A percentile compares a stretch with the other conserved stretches of the same genome.
Evolutionary conservation across 2,797 vertebrate species (phyloP).

Genomic region (Chiloscyllium punctatum): DNA sequence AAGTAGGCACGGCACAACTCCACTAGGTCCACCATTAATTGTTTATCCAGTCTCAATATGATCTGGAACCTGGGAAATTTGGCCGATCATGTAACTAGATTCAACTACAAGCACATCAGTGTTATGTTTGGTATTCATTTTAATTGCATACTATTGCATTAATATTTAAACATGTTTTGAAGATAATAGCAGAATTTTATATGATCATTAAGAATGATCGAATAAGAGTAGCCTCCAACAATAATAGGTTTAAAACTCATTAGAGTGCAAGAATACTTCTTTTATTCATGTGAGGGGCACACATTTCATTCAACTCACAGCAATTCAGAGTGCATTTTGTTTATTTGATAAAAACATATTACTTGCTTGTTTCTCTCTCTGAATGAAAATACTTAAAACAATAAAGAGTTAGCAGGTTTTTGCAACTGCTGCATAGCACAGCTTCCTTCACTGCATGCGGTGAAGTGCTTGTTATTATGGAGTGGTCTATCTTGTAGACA

Average conservation of each 20-base stretch:
- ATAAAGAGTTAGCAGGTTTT: not conserved
- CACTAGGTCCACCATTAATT: too few species aligned
- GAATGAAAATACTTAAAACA: not conserved
- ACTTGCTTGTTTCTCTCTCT: not conserved
- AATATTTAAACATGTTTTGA: slow-evolving; percentile 26
- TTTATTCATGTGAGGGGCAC: not conserved
- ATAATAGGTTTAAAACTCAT: slow-evolving; percentile 7
- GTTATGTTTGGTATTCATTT: slow-evolving; percentile 4
- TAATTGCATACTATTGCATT: slow-evolving; percentile 10
- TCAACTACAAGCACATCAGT: not conserved
- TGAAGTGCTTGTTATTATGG: not conserved
- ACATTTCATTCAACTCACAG: not conserved
- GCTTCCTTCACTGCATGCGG: not conserved
- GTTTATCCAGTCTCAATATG: too few species aligned
- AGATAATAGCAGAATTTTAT: not conserved
- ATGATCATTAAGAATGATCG: not conserved
- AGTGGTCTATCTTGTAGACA: not conserved
- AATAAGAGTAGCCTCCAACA: not conserved
- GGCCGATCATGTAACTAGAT: too few species aligned
- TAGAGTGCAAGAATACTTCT: not conserved
- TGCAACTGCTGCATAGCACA: not conserved
- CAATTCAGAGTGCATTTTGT: not conserved
- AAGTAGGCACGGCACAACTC: too few species aligned
- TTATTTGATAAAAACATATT: not conserved
- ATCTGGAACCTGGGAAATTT: too few species aligned